phyloP scores from a whole-genome alignment of 2,888 invertebrate species.

The Suillia variegata region DNA sequence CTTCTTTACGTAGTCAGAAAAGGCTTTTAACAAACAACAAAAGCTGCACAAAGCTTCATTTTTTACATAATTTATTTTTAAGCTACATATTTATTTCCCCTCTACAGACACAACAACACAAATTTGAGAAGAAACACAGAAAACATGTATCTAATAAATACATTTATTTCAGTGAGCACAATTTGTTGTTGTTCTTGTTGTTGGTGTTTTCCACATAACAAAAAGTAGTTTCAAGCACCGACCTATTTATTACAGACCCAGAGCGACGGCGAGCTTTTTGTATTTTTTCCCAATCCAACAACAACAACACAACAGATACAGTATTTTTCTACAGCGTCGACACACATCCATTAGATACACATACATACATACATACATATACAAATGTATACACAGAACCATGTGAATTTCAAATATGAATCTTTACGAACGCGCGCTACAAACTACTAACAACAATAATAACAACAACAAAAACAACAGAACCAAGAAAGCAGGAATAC shows the following conservation, averaged over 20 bases:
- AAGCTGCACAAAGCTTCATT: not conserved
- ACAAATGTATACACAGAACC: not conserved
- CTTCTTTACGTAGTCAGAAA: too few species aligned
- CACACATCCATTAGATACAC: slow-evolving; percentile 29
- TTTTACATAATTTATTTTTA: not conserved
- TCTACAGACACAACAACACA: not conserved
- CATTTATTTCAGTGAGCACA: not conserved
- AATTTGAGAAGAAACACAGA: not conserved
- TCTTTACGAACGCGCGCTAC: not conserved
- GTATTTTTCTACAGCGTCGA: not conserved
- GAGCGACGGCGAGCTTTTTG: slow-evolving; percentile 1
- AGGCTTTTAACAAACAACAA: too few species aligned
- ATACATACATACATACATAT: slow-evolving; percentile 27
- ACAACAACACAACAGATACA: slow-evolving; percentile 2
- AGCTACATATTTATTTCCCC: not conserved
- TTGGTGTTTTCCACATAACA: too few species aligned
- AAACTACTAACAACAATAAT: slow-evolving; percentile 12
- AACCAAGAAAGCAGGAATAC: not conserved
- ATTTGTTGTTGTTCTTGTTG: not conserved
- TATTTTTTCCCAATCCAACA: not conserved
- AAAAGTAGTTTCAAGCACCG: slow-evolving; percentile 8
- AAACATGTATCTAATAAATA: not conserved
- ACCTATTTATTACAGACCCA: slow-evolving; percentile 5
- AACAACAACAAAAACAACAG: not conserved
- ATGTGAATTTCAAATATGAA: not conserved